Evolutionary conservation across 2,113 vertebrate species (phyloP).

Genomic region (Acanthisitta chloris): DNA sequence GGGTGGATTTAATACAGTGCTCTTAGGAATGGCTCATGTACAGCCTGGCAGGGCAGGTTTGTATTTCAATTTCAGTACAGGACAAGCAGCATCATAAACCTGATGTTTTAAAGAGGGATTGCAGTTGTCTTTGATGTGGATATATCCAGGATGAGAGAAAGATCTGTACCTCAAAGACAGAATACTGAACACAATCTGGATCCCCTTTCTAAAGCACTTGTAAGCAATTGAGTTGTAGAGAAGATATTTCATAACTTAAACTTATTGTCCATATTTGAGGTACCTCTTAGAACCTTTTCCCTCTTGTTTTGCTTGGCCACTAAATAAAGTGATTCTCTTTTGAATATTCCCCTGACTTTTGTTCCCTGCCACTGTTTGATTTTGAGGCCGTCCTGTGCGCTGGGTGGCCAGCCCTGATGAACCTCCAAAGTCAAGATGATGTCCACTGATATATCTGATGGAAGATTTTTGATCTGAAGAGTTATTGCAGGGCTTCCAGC

Average conservation of each 20-base stretch:
- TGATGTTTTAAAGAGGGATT: neutral
- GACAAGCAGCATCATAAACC: neutral
- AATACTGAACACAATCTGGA: neutral
- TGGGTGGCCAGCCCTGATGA: constrained; percentile 69
- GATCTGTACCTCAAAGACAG: neutral
- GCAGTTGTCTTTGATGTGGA: neutral
- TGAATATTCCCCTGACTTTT: constrained; percentile 61
- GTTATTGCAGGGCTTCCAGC: constrained; percentile 84
- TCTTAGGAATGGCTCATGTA: neutral
- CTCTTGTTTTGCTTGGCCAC: constrained; percentile 81
- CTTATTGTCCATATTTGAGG: neutral
- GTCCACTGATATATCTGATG: constrained; percentile 80
- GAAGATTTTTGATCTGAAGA: constrained; percentile 51
- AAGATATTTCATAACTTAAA: neutral
- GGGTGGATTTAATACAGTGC: neutral
- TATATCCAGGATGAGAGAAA: neutral
- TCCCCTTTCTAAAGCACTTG: neutral
- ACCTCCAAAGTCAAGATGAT: constrained; percentile 79
- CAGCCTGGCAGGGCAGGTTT: neutral
- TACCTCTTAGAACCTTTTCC: constrained; percentile 66
- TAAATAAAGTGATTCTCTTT: constrained; percentile 65
- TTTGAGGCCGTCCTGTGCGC: constrained; percentile 69
- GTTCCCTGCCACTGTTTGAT: constrained; percentile 78
- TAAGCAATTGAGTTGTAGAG: neutral
- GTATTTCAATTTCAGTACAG: neutral